phyloP scores from a whole-genome alignment of 1,140 invertebrate genomes.

The Zaprionus taronus region DNA sequence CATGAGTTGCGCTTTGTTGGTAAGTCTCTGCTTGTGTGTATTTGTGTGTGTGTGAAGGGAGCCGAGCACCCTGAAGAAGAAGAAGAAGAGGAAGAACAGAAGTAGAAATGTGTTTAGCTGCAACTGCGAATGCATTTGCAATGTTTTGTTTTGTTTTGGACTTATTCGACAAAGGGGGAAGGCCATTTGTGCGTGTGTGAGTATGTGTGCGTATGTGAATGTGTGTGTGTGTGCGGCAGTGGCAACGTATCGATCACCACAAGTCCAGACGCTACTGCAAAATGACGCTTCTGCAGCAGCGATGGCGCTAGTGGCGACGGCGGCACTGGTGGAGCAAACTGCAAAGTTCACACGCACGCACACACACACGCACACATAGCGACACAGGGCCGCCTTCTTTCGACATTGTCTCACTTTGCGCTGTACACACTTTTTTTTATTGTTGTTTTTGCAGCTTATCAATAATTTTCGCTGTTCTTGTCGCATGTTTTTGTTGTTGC shows the following conservation, averaged over 20 bases:
- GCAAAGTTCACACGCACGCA: conserved; percentile 70
- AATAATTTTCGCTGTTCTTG: conserved; percentile 42
- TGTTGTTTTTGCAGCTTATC: conserved; percentile 37
- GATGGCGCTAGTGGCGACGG: conserved; percentile 20
- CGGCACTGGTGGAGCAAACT: conserved; percentile 58
- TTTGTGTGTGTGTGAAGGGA: conserved; percentile 6
- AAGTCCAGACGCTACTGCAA: conserved; percentile 40
- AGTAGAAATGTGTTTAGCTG: conserved; percentile 14
- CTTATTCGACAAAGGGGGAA: conserved; percentile 14
- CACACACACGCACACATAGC: not conserved
- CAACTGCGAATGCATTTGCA: conserved; percentile 13
- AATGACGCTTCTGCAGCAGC: conserved; percentile 17
- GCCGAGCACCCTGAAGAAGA: conserved; percentile 1
- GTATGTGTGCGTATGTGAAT: not conserved
- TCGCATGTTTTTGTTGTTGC: conserved; percentile 8
- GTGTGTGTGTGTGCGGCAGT: not conserved
- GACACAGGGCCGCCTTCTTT: conserved; percentile 28
- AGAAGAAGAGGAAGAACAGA: not conserved
- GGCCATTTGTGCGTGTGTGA: conserved; percentile 6
- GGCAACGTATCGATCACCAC: conserved; percentile 39
- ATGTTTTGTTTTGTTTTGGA: conserved; percentile 32
- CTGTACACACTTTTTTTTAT: conserved; percentile 6
- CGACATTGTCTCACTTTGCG: conserved; percentile 28
- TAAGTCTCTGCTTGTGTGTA: conserved; percentile 50
- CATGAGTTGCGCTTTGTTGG: conserved; percentile 80